Percentiles rank a stretch among this genome's conserved stretches.
Conservation (phyloP, 2,797 vertebrate genomes). For the Gorsachius magnificus region DNA sequence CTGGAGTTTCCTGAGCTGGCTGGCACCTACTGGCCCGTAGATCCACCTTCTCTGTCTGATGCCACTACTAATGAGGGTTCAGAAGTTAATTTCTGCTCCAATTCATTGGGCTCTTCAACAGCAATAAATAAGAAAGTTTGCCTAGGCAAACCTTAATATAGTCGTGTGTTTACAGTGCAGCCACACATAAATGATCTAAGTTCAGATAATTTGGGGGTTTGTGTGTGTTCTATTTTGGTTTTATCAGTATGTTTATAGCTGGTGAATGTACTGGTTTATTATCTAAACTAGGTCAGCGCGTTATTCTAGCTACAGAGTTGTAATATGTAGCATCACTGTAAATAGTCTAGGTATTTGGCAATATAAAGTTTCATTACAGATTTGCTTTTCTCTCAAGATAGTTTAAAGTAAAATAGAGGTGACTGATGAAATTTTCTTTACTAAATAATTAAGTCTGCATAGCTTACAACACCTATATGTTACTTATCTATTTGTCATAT, state of each 20-base stretch:
- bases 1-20: neutral
- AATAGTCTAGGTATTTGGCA: neutral
- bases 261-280: neutral
- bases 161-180: neutral
- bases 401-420: neutral
- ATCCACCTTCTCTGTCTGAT: neutral
- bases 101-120: neutral
- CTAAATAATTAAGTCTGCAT: neutral
- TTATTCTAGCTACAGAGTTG: constrained; percentile 19
- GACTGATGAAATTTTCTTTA: neutral
- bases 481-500: neutral
- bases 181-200: rapidly evolving
- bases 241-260: neutral
- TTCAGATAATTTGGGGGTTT: neutral
- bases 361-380: neutral
- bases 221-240: neutral
- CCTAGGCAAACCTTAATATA: neutral
- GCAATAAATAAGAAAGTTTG: neutral
- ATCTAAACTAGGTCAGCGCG: constrained; percentile 42
- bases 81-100: constrained; percentile 7
- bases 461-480: neutral
- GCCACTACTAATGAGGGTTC: neutral
- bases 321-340: neutral
- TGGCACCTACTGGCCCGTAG: neutral
- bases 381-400: neutral